Conservation (phyloP, 2,797 vertebrate genomes). For the Toxotes lorentzi region DNA sequence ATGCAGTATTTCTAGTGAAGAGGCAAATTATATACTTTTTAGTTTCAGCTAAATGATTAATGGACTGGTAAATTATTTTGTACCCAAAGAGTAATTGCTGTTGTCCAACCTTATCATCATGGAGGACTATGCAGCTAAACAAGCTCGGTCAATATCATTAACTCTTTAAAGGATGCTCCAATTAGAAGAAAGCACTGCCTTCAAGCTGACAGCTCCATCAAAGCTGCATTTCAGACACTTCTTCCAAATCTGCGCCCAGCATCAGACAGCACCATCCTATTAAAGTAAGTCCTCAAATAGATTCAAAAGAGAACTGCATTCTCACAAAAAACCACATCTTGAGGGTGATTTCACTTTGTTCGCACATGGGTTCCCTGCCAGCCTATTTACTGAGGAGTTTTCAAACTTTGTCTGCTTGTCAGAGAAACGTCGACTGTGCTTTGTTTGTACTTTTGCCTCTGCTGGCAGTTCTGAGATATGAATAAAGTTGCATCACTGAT, state of each 20-base stretch:
- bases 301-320: constrained; percentile 21
- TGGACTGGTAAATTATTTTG: neutral
- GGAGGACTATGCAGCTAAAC: neutral
- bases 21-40: neutral
- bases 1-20: neutral
- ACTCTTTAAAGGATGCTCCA: neutral
- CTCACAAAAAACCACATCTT: constrained; percentile 26
- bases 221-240: constrained; percentile 28
- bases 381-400: constrained; percentile 43
- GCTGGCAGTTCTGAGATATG: constrained; percentile 26
- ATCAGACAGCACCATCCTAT: constrained; percentile 24
- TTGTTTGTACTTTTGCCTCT: constrained; percentile 31
- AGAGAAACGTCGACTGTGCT: neutral
- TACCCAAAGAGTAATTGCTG: constrained; percentile 2
- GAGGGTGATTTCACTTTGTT: constrained; percentile 43
- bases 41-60: neutral
- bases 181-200: constrained; percentile 19
- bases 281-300: constrained; percentile 41
- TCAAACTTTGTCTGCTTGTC: constrained; percentile 44
- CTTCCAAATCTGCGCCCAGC: neutral
- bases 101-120: neutral
- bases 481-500: constrained; percentile 22
- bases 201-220: constrained; percentile 22
- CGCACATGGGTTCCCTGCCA: constrained; percentile 28
- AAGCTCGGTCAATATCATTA: constrained; percentile 4